A percentile compares a stretch with the other conserved stretches of the same genome.
phyloP scores from a whole-genome alignment of 2,888 invertebrate species.

The Nephrotoma appendiculata region DNA sequence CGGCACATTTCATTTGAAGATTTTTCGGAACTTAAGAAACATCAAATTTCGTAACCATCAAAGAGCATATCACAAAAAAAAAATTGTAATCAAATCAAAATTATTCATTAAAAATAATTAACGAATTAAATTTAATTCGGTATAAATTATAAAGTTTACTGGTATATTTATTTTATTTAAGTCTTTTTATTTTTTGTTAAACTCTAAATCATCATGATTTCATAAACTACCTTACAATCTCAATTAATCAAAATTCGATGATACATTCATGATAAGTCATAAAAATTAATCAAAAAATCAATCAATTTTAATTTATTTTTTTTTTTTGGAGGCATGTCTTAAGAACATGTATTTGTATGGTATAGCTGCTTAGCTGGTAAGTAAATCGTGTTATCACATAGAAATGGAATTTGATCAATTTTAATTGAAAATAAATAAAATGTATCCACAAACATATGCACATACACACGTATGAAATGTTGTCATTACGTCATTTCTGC shows the following conservation, averaged over 20 bases:
- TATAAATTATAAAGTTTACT: background rate
- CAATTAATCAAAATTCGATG: background rate
- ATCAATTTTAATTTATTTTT: background rate
- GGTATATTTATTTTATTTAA: background rate
- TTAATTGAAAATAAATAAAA: background rate
- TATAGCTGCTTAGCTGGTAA: background rate
- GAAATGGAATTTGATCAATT: background rate
- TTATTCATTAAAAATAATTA: background rate
- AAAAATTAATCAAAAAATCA: constrained; percentile 1
- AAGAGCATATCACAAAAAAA: background rate
- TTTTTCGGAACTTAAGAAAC: background rate
- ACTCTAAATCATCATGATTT: background rate
- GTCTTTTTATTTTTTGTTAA: background rate
- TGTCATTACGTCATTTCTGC: background rate
- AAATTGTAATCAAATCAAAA: background rate
- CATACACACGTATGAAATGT: background rate
- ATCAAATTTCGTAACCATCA: background rate
- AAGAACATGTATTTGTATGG: background rate
- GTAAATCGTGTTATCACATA: background rate
- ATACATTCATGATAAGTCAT: constrained; percentile 1
- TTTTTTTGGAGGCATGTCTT: background rate
- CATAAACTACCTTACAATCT: background rate
- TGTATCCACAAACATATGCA: background rate
- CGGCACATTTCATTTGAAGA: background rate
- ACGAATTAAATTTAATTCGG: background rate